Conservation (phyloP, 2,113 vertebrate species). For the Gallinago paraguaiae region DNA sequence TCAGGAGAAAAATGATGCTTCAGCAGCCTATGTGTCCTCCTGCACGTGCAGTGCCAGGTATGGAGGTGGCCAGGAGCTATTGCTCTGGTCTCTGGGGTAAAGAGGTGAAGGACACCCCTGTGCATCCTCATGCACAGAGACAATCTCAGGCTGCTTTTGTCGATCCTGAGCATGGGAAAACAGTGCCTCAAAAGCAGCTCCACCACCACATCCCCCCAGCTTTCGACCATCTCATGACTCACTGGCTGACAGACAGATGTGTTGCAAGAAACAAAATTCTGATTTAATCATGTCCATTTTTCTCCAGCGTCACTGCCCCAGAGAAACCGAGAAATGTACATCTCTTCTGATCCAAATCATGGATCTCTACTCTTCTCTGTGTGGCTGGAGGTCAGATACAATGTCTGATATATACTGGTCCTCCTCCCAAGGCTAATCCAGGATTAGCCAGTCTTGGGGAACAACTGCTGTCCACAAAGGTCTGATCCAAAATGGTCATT, state of each 20-base stretch:
- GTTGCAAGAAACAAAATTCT: not conserved
- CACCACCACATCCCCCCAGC: not conserved
- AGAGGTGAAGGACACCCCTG: accelerated
- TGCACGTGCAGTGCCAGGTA: accelerated
- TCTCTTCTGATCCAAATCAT: not conserved
- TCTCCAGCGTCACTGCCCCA: not conserved
- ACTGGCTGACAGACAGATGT: not conserved
- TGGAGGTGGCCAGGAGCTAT: not conserved
- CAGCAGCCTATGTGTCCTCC: accelerated
- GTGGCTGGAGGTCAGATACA: not conserved
- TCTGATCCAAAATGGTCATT: not conserved
- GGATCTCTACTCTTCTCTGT: not conserved
- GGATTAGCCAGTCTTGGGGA: not conserved
- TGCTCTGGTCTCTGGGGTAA: not conserved
- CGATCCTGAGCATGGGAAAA: not conserved
- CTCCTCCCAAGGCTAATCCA: not conserved
- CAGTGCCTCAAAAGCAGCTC: not conserved
- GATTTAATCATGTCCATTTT: not conserved
- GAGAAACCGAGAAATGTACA: not conserved
- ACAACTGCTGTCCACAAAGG: not conserved
- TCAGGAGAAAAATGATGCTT: not conserved
- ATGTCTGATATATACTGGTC: not conserved
- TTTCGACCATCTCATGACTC: not conserved
- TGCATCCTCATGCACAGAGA: not conserved
- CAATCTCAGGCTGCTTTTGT: not conserved